phyloP scores from a whole-genome alignment of 1,140 invertebrate species.

The Hyles euphorbiae region DNA sequence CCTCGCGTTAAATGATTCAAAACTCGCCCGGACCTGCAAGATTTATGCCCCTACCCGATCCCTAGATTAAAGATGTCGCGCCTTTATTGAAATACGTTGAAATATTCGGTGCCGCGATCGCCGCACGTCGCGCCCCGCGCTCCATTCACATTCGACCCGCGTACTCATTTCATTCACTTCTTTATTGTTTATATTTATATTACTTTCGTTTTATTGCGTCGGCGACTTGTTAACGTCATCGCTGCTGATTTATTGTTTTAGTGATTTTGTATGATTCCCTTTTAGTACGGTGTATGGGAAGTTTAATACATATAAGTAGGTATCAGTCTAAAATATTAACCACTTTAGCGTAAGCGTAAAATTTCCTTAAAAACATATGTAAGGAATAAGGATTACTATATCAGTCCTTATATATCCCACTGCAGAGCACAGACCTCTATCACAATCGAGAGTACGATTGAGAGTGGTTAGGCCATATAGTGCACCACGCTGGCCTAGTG shows the following conservation, averaged over 20 bases:
- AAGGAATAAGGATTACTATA: no score
- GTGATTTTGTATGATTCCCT: no score
- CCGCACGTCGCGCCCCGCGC: slow-evolving; percentile 24
- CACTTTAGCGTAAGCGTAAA: no score
- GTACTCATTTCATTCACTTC: slow-evolving; percentile 55
- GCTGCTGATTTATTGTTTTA: neutral
- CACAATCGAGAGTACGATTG: no score
- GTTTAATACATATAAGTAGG: no score
- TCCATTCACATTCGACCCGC: slow-evolving; percentile 53
- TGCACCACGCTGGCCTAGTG: no score
- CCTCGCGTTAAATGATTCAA: slow-evolving; percentile 73
- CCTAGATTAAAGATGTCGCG: slow-evolving; percentile 74
- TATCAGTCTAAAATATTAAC: no score
- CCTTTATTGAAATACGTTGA: slow-evolving; percentile 69
- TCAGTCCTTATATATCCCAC: no score
- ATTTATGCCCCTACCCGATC: slow-evolving; percentile 71
- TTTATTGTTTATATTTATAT: slow-evolving; percentile 64
- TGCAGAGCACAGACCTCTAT: no score
- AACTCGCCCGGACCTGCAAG: slow-evolving; percentile 72
- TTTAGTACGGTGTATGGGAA: neutral
- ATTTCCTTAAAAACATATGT: no score
- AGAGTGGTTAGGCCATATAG: no score
- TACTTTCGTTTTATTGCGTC: slow-evolving; percentile 34
- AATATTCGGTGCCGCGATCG: slow-evolving; percentile 33
- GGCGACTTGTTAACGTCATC: slow-evolving; percentile 16